phyloP scores from a whole-genome alignment of 2,113 vertebrate species.

The Regulus satrapa region DNA sequence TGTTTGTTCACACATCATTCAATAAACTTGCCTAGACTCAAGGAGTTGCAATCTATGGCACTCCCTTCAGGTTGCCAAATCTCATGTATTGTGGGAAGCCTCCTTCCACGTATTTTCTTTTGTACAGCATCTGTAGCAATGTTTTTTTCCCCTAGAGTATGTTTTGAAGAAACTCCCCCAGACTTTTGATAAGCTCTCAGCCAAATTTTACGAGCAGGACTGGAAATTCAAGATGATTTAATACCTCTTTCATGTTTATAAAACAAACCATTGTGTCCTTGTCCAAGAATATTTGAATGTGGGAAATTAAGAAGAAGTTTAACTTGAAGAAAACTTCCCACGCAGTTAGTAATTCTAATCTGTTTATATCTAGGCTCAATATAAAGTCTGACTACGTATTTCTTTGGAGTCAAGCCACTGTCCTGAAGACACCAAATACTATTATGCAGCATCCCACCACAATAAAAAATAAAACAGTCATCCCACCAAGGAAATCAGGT shows the following conservation, averaged over 20 bases:
- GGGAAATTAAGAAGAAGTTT: conserved; percentile 47
- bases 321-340: conserved; percentile 58
- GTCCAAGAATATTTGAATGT: conserved; percentile 50
- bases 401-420: conserved; percentile 29
- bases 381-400: conserved; percentile 1
- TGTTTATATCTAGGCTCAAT: conserved; percentile 56
- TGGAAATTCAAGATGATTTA: conserved; percentile 44
- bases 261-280: conserved; percentile 52
- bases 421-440: neutral
- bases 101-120: neutral
- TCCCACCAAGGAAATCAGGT: neutral
- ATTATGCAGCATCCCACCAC: neutral
- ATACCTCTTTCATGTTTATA: conserved; percentile 45
- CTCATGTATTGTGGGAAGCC: neutral
- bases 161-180: neutral
- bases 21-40: neutral
- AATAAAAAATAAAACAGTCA: neutral
- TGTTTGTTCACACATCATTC: neutral
- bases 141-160: conserved; percentile 4
- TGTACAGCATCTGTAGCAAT: neutral
- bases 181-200: conserved; percentile 27
- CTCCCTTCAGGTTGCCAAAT: neutral
- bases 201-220: conserved; percentile 24
- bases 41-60: neutral
- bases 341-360: conserved; percentile 45